phyloP scores from a whole-genome alignment of 2,797 vertebrate species.

The Iguana delicatissima region DNA sequence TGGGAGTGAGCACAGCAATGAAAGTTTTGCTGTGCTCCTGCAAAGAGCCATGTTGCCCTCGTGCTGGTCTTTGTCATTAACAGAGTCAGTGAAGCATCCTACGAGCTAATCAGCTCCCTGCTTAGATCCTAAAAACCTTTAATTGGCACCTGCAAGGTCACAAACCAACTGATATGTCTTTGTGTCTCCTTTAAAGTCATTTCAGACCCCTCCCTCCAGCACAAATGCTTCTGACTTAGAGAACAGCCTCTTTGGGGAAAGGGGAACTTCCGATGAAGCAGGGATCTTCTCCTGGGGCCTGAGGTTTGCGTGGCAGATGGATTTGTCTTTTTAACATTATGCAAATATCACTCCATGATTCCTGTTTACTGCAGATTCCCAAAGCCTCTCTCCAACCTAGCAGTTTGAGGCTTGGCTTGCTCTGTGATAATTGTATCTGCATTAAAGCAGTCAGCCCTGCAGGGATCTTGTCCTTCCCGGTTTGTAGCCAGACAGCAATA shows the following conservation, averaged over 20 bases:
- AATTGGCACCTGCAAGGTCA: conserved; percentile 59
- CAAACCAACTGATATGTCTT: background rate
- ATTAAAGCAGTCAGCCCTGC: conserved; percentile 67
- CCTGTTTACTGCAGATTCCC: conserved; percentile 53
- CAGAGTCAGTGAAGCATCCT: conserved; percentile 63
- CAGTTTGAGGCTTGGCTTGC: conserved; percentile 66
- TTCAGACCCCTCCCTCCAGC: background rate
- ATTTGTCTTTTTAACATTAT: conserved; percentile 30
- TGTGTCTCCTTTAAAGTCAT: conserved; percentile 23
- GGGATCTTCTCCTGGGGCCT: background rate
- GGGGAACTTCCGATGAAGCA: background rate
- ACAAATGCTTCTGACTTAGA: background rate
- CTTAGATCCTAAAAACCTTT: conserved; percentile 61
- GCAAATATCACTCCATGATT: conserved; percentile 50
- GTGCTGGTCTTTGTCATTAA: conserved; percentile 58
- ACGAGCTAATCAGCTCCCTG: conserved; percentile 71
- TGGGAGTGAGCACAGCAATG: background rate
- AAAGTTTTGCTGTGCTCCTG: conserved; percentile 35
- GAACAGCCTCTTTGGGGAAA: background rate
- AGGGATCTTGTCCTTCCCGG: conserved; percentile 64
- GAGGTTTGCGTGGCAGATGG: accelerated
- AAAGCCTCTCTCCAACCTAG: conserved; percentile 53
- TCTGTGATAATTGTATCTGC: conserved; percentile 73
- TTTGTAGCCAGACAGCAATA: conserved; percentile 50
- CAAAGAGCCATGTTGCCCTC: accelerated